Evolutionary conservation across 2,113 vertebrate species (phyloP).

Genomic region (Mastomys coucha): DNA sequence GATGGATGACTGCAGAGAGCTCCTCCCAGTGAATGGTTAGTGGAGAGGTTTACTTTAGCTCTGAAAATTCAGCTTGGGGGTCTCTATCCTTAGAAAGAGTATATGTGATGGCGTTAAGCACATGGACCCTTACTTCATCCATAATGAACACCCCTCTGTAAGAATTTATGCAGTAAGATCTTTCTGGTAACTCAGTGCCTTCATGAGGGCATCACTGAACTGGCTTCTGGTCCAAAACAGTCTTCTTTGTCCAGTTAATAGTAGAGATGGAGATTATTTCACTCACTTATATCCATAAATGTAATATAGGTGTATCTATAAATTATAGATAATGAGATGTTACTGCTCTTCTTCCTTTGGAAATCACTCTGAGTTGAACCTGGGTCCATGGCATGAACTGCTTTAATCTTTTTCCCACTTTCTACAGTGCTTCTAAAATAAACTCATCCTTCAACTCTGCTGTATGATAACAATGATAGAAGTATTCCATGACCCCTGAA

Average conservation of each 20-base stretch:
- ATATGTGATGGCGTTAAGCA: not conserved
- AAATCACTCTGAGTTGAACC: not conserved
- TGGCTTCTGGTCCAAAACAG: not conserved
- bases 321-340: not conserved
- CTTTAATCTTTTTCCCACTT: not conserved
- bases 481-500: not conserved
- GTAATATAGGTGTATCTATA: too few species aligned
- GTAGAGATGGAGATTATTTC: not conserved
- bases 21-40: not conserved
- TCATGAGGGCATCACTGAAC: not conserved
- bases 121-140: not conserved
- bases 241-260: not conserved
- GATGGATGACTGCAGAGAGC: not conserved
- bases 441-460: not conserved
- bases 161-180: conserved; percentile 1
- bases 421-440: not conserved
- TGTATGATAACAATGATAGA: not conserved
- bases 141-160: not conserved
- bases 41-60: not conserved
- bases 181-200: not conserved
- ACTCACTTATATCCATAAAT: not conserved
- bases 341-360: not conserved
- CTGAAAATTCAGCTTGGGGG: not conserved
- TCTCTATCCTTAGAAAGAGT: not conserved
- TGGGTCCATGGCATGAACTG: not conserved